A percentile compares a stretch with the other conserved stretches of the same genome.
phyloP scores from a whole-genome alignment of 2,113 vertebrate species.

The Eretmodus cyanostictus region DNA sequence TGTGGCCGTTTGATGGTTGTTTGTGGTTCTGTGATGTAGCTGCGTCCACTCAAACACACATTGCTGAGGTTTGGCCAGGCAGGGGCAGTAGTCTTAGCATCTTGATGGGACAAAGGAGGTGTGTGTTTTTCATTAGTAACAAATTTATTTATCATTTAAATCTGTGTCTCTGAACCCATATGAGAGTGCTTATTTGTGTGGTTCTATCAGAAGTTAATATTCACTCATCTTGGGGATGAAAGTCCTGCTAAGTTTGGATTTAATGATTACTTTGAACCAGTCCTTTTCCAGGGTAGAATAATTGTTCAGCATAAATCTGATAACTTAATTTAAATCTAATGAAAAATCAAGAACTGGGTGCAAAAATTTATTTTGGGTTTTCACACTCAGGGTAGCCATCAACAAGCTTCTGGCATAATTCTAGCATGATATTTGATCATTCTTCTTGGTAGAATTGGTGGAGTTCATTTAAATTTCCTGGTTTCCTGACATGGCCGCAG shows the following conservation, averaged over 20 bases:
- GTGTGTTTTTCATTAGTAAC: neutral
- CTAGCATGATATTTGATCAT: neutral
- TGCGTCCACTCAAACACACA: constrained; percentile 49
- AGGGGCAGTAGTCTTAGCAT: constrained; percentile 77
- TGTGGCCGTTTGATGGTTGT: neutral
- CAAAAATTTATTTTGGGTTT: neutral
- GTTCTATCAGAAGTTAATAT: neutral
- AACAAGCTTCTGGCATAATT: neutral
- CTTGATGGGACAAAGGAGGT: constrained; percentile 46
- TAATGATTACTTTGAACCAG: neutral
- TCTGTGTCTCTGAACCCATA: neutral
- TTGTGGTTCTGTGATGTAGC: constrained; percentile 37
- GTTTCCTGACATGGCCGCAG: neutral
- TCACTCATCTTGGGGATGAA: neutral
- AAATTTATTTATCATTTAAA: neutral
- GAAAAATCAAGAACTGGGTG: neutral
- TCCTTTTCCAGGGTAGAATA: neutral
- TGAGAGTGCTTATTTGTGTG: neutral
- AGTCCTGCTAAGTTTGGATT: neutral
- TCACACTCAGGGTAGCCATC: neutral
- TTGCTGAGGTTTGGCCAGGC: constrained; percentile 80
- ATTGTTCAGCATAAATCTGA: neutral
- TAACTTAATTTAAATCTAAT: neutral
- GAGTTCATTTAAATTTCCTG: neutral
- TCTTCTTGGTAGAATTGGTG: neutral